Evolutionary conservation across 2,797 vertebrate genomes (phyloP).

Genomic region (Pseudomugil gertrudae): DNA sequence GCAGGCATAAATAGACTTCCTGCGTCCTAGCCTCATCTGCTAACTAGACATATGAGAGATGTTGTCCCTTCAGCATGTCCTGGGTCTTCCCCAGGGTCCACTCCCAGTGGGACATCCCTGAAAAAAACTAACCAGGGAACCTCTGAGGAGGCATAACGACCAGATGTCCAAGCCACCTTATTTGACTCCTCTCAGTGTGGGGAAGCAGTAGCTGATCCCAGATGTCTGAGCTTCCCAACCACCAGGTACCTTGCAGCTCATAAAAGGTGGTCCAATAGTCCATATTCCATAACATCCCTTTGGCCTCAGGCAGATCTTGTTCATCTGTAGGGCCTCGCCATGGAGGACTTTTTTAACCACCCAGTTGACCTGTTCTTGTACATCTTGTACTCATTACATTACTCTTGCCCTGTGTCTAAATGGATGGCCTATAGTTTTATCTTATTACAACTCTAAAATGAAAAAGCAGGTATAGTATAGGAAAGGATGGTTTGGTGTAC

Average conservation of each 20-base stretch:
- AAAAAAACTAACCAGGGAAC: not conserved
- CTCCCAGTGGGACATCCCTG: not conserved
- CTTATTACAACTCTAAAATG: not conserved
- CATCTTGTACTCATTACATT: not conserved
- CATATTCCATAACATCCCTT: too few relatives aligned
- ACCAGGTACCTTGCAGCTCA: too few relatives aligned
- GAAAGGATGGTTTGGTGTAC: not conserved
- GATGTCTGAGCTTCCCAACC: not conserved
- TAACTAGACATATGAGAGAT: not conserved
- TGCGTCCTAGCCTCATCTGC: not conserved
- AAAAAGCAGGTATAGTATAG: not conserved
- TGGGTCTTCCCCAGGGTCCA: not conserved
- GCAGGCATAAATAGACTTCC: too few relatives aligned
- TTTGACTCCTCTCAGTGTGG: not conserved
- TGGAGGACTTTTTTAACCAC: too few relatives aligned
- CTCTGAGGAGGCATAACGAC: not conserved
- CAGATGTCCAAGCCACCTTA: not conserved
- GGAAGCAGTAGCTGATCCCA: too few relatives aligned
- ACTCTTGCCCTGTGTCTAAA: not conserved
- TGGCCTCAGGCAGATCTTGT: too few relatives aligned
- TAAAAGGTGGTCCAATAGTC: too few relatives aligned
- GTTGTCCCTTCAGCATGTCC: not conserved
- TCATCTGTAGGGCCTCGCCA: too few relatives aligned
- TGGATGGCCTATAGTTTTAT: conserved; percentile 13
- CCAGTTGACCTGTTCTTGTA: not conserved